Percentiles rank a stretch among this genome's conserved stretches.
These are phyloP conservation scores for Sarcophaga caerulescens DNA, from an alignment of 2,888 invertebrate species.

Conservation along the genomic window DNA sequence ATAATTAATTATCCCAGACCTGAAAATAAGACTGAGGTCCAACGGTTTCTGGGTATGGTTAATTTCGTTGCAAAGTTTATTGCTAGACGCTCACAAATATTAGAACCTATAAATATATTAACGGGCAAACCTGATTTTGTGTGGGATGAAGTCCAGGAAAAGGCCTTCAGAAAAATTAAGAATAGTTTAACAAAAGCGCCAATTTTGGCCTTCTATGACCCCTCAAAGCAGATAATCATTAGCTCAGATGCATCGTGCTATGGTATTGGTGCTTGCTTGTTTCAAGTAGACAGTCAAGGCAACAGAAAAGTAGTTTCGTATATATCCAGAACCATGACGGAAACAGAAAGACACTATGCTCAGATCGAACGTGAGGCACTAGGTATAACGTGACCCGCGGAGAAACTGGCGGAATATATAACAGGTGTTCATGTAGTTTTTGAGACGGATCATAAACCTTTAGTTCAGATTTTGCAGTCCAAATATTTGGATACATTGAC, in stretches of 20 bases:
- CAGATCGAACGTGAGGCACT: background rate
- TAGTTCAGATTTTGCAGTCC: constrained; percentile 35
- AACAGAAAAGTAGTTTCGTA: constrained; percentile 34
- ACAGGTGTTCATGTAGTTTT: constrained; percentile 9
- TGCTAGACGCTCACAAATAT: constrained; percentile 19
- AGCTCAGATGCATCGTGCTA: constrained; percentile 50
- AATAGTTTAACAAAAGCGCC: constrained; percentile 9
- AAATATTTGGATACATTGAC: constrained; percentile 28
- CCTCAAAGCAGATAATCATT: constrained; percentile 34
- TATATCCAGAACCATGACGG: constrained; percentile 33
- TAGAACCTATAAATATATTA: constrained; percentile 42
- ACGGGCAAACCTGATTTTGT: constrained; percentile 46
- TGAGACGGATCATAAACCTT: constrained; percentile 38
- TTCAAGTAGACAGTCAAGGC: constrained; percentile 4
- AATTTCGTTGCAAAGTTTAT: constrained; percentile 50
- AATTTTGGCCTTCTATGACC: constrained; percentile 38
- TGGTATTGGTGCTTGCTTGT: constrained; percentile 36
- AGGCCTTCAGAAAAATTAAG: constrained; percentile 26
- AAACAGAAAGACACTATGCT: background rate
- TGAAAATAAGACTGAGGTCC: constrained; percentile 27
- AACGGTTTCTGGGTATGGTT: constrained; percentile 39
- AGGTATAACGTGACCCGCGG: background rate
- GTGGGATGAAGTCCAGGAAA: constrained; percentile 39
- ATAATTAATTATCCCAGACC: constrained; percentile 41
- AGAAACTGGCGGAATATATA: constrained; percentile 12